Evolutionary conservation across 2,888 invertebrate species (phyloP).

Genomic region (Drosophila siamana): DNA sequence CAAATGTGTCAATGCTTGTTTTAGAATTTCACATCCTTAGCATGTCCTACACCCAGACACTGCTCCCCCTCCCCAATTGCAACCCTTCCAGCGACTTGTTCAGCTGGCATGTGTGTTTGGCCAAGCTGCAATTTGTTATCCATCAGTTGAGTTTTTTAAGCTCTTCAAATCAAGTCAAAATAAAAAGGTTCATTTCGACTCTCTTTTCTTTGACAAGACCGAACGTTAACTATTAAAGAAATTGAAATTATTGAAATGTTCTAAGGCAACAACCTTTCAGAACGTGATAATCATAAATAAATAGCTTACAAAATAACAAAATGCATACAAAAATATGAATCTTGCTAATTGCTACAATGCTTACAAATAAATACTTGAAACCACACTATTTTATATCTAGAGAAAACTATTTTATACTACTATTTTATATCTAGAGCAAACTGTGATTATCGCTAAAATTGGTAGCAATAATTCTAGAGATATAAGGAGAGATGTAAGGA

Average conservation of each 20-base stretch:
- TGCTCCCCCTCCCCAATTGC: not conserved
- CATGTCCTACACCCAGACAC: constrained; percentile 10
- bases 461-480: not conserved
- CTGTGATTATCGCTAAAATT: too few relatives aligned
- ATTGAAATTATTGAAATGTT: too few relatives aligned
- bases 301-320: too few relatives aligned
- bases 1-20: constrained; percentile 74
- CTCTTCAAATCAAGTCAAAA: not conserved
- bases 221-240: too few relatives aligned
- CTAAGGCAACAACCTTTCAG: too few relatives aligned
- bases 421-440: too few relatives aligned
- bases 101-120: constrained; percentile 27
- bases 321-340: too few relatives aligned
- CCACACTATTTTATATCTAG: too few relatives aligned
- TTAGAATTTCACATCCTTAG: constrained; percentile 40
- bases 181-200: not conserved
- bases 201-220: not conserved
- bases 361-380: too few relatives aligned
- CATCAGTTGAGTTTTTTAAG: constrained; percentile 54
- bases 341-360: too few relatives aligned
- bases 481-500: not conserved
- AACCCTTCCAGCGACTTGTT: not conserved
- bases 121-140: constrained; percentile 63
- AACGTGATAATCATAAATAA: too few relatives aligned
- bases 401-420: too few relatives aligned